These are phyloP conservation scores for Stichodactyla mertensii DNA, from an alignment of 64 coral and sea anemone genomes.

Conservation along the genomic window DNA sequence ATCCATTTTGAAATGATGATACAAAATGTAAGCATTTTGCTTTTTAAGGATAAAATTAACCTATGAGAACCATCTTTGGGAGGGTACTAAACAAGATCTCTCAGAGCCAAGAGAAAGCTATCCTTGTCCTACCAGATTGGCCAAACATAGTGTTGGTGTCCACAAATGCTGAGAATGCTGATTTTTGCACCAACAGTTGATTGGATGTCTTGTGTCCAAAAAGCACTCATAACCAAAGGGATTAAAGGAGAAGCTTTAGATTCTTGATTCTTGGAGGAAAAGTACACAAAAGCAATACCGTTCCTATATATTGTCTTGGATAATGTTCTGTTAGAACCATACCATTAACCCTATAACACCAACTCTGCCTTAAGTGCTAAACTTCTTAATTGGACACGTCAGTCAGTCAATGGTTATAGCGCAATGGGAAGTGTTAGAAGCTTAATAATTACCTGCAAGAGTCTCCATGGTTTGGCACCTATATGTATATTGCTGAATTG, in stretches of 20 bases:
- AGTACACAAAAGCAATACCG: constrained; percentile 32
- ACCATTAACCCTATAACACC: constrained; percentile 14
- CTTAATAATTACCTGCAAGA: too few relatives aligned
- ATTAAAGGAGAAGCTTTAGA: constrained; percentile 24
- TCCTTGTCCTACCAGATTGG: too few relatives aligned
- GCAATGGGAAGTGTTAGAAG: background rate
- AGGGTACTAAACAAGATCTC: constrained; percentile 10
- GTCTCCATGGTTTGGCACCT: too few relatives aligned
- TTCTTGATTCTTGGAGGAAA: constrained; percentile 43
- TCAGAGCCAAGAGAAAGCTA: background rate
- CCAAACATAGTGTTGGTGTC: too few relatives aligned
- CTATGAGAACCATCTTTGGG: too few relatives aligned
- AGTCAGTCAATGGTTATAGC: constrained; percentile 1
- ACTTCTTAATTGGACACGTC: constrained; percentile 9
- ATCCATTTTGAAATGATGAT: too few relatives aligned
- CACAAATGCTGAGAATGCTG: too few relatives aligned
- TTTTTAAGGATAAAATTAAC: too few relatives aligned
- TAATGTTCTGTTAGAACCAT: background rate
- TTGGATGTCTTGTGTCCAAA: constrained; percentile 56
- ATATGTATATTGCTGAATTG: too few relatives aligned
- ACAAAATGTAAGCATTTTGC: too few relatives aligned
- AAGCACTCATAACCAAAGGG: constrained; percentile 31
- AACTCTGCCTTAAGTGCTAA: background rate
- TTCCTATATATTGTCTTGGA: constrained; percentile 17
- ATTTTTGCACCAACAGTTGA: background rate